A percentile compares a stretch with the other conserved stretches of the same genome.
These are phyloP conservation scores for Campoletis raptor DNA, from an alignment of 2,888 invertebrate genomes.

Conservation along the genomic window DNA sequence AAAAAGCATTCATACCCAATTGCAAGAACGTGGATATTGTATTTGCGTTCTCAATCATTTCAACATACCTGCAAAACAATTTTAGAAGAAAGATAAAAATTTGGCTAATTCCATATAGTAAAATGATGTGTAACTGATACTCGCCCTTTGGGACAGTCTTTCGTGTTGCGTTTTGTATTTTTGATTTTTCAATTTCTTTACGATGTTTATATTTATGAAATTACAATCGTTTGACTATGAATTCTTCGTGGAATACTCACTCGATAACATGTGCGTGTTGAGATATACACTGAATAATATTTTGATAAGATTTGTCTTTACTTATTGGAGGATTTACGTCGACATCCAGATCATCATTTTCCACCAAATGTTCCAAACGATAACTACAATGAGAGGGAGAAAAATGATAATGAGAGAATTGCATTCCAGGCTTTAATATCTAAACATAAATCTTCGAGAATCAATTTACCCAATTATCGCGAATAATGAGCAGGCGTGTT, in stretches of 20 bases:
- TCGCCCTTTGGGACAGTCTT: too few relatives aligned
- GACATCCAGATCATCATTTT: constrained; percentile 60
- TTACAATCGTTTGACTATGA: too few relatives aligned
- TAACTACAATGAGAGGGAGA: constrained; percentile 53
- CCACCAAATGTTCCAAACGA: constrained; percentile 71
- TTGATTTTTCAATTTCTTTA: too few relatives aligned
- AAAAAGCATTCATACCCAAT: constrained; percentile 74
- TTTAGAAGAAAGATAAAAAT: neutral
- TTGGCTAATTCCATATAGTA: too few relatives aligned
- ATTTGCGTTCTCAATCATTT: constrained; percentile 71
- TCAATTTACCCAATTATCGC: constrained; percentile 70
- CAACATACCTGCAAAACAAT: constrained; percentile 70
- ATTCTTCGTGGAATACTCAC: constrained; percentile 47
- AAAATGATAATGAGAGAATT: neutral
- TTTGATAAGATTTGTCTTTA: constrained; percentile 67
- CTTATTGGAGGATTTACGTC: constrained; percentile 62
- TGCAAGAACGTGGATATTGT: constrained; percentile 74
- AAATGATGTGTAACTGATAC: too few relatives aligned
- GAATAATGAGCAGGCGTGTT: constrained; percentile 71
- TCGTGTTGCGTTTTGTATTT: too few relatives aligned
- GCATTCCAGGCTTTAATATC: neutral
- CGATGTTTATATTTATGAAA: too few relatives aligned
- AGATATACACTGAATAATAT: constrained; percentile 69
- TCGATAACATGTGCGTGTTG: constrained; percentile 68
- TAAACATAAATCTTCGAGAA: neutral